Evolutionary conservation across 2,797 vertebrate genomes (phyloP).

Genomic region (Premnoplex brunnescens): DNA sequence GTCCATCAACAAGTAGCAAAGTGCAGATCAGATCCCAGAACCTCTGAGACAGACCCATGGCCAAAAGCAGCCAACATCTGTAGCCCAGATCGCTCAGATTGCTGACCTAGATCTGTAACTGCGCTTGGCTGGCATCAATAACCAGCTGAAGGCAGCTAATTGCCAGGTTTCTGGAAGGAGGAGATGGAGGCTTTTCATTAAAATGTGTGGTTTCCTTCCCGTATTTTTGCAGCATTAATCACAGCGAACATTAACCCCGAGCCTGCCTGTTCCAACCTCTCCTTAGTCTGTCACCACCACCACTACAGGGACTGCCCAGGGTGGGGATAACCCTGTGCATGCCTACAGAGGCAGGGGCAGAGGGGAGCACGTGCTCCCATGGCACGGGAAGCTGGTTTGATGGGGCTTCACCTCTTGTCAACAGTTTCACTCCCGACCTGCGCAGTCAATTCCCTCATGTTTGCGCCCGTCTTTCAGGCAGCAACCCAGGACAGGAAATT

Average conservation of each 20-base stretch:
- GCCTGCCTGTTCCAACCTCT: not conserved
- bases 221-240: slow-evolving; percentile 38
- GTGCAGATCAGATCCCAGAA: not conserved
- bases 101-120: slow-evolving; percentile 15
- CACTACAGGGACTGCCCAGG: rapidly evolving
- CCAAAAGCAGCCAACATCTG: slow-evolving; percentile 23
- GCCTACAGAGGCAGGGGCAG: not conserved
- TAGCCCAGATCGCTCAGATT: not conserved
- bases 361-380: not conserved
- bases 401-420: not conserved
- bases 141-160: slow-evolving; percentile 54
- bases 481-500: slow-evolving; percentile 18
- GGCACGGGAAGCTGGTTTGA: not conserved
- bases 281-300: not conserved
- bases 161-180: slow-evolving; percentile 40
- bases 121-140: not conserved
- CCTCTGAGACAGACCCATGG: not conserved
- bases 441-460: not conserved
- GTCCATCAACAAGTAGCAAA: not conserved
- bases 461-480: not conserved
- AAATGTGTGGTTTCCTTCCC: slow-evolving; percentile 41
- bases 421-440: not conserved
- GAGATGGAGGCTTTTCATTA: slow-evolving; percentile 43
- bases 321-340: not conserved
- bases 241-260: not conserved